phyloP scores from a whole-genome alignment of 2,888 invertebrate species.

The Mycogona germanica region DNA sequence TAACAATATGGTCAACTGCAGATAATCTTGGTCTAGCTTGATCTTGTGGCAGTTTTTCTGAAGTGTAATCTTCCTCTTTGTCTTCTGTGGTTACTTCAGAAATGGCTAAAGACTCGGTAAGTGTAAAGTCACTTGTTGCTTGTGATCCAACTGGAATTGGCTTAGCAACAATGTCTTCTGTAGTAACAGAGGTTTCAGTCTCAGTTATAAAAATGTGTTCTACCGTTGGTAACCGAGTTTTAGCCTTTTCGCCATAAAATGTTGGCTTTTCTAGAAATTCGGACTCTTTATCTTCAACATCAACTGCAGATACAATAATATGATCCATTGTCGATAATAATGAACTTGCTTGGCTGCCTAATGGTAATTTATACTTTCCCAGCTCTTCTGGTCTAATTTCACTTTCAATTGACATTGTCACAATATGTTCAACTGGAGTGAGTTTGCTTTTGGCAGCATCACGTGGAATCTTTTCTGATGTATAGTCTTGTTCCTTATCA shows the following conservation, averaged over 20 bases:
- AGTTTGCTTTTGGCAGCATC: conserved; percentile 16
- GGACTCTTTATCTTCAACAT: conserved; percentile 33
- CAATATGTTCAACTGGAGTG: conserved; percentile 19
- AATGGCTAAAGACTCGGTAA: conserved; percentile 11
- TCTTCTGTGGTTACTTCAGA: conserved; percentile 12
- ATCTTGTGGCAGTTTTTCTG: neutral
- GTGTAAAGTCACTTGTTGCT: neutral
- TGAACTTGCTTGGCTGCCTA: conserved; percentile 38
- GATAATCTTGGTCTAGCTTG: conserved; percentile 7
- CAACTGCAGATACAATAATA: conserved; percentile 36
- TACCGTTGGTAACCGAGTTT: neutral
- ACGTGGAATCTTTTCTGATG: neutral
- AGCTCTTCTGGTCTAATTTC: conserved; percentile 3
- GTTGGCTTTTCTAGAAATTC: conserved; percentile 25
- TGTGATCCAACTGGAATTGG: neutral
- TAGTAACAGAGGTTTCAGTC: conserved; percentile 9
- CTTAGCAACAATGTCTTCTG: neutral
- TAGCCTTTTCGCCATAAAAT: conserved; percentile 1
- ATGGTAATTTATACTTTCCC: conserved; percentile 32
- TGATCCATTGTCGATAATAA: conserved; percentile 31
- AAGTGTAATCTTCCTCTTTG: conserved; percentile 13
- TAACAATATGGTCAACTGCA: conserved; percentile 11
- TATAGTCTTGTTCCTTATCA: conserved; percentile 4
- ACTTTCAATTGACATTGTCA: conserved; percentile 2
- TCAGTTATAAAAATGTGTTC: conserved; percentile 17